Conservation (phyloP, 2,888 invertebrate species). For the Nemotelus pantherinus region DNA sequence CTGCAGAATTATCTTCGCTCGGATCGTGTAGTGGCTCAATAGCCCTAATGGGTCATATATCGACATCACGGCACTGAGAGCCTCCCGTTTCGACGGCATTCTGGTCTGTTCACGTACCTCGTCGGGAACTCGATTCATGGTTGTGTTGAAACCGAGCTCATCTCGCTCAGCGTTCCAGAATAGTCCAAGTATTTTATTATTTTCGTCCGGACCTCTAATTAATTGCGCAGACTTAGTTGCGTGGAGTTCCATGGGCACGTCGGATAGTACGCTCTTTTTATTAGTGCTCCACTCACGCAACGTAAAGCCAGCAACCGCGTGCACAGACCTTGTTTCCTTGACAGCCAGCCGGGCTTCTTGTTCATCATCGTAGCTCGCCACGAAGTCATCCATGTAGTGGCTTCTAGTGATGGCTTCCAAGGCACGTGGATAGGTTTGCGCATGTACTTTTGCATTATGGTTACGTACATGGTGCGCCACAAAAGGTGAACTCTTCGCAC, state of each 20-base stretch:
- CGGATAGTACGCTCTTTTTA: background rate
- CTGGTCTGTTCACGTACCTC: background rate
- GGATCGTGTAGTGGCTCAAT: conserved; percentile 4
- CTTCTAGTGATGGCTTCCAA: background rate
- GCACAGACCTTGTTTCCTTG: conserved; percentile 13
- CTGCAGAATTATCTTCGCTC: conserved; percentile 9
- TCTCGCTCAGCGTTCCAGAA: conserved; percentile 19
- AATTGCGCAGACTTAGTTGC: background rate
- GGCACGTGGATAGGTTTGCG: background rate
- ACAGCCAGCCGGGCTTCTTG: background rate
- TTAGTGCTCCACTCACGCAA: conserved; percentile 7
- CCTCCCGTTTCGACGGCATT: background rate
- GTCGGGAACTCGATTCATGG: background rate
- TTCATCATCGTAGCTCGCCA: conserved; percentile 16
- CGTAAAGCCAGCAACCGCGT: conserved; percentile 2
- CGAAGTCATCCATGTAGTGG: conserved; percentile 19
- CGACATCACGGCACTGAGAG: background rate
- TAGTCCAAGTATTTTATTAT: conserved; percentile 2
- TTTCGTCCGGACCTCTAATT: no score
- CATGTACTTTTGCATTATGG: conserved; percentile 5
- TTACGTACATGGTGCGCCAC: conserved; percentile 19
- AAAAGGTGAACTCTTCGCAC: conserved; percentile 1
- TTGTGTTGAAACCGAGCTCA: conserved; percentile 10
- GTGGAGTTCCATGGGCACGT: background rate
- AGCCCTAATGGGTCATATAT: conserved; percentile 3